A percentile compares a stretch with the other conserved stretches of the same genome.
Conservation (phyloP, 2,113 vertebrate genomes). For the Pyrgilauda ruficollis region DNA sequence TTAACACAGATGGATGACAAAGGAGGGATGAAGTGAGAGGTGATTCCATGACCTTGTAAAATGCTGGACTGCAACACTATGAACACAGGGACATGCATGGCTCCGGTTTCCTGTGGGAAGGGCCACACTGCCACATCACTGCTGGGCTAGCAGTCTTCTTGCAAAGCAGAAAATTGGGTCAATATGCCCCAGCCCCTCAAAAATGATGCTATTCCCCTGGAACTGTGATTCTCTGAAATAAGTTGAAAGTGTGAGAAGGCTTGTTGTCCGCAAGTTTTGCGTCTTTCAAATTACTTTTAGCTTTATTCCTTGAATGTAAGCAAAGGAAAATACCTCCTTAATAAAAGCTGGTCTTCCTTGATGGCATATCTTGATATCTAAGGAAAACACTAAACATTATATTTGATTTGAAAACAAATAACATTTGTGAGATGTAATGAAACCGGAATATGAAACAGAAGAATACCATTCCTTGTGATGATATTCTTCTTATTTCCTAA, state of each 20-base stretch:
- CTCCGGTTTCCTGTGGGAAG: background rate
- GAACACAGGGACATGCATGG: no score
- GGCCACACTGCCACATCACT: fast-evolving
- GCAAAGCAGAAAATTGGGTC: background rate
- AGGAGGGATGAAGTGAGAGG: background rate
- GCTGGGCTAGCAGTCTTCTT: background rate
- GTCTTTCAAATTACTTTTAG: background rate
- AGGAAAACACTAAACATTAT: background rate
- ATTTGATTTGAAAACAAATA: background rate
- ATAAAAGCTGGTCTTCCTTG: background rate
- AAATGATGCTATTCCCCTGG: background rate
- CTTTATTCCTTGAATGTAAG: background rate
- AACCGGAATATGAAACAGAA: background rate
- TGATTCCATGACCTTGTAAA: background rate
- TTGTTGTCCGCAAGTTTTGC: background rate
- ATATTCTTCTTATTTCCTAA: background rate
- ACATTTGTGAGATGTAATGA: background rate
- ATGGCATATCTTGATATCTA: background rate
- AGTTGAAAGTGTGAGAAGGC: background rate
- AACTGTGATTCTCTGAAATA: background rate
- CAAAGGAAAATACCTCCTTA: background rate
- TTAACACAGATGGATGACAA: background rate
- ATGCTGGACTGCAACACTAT: background rate
- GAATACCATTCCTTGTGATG: background rate
- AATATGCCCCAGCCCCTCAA: background rate